These are phyloP conservation scores for Mormyrops boulengeri DNA, from an alignment of 2,797 vertebrate genomes.

Conservation along the genomic window DNA sequence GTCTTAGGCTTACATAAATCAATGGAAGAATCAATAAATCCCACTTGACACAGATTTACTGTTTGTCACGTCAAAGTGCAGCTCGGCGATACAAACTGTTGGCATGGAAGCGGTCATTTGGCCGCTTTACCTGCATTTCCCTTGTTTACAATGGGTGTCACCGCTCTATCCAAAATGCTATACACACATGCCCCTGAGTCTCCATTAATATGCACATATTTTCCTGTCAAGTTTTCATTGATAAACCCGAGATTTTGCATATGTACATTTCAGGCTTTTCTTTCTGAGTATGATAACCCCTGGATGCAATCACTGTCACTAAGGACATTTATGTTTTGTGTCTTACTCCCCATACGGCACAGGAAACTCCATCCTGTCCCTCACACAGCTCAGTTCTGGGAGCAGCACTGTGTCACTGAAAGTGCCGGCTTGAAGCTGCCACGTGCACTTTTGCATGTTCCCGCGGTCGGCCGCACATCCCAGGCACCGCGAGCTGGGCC, in stretches of 20 bases:
- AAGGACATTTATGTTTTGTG: background rate
- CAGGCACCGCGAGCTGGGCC: background rate
- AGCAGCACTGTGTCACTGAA: background rate
- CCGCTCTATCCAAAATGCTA: background rate
- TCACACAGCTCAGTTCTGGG: background rate
- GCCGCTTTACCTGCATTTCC: background rate
- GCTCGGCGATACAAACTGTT: background rate
- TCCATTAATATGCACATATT: background rate
- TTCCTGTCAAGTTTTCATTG: background rate
- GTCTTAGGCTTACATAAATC: background rate
- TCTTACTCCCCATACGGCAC: background rate
- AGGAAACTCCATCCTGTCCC: background rate
- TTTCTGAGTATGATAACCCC: background rate
- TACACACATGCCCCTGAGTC: background rate
- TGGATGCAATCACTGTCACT: background rate
- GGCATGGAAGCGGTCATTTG: background rate
- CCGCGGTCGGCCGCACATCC: background rate
- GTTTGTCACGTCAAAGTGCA: background rate
- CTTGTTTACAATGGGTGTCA: background rate
- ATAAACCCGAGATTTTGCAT: background rate
- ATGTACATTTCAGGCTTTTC: background rate
- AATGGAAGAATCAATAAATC: background rate
- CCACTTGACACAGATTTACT: background rate
- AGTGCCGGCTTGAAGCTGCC: background rate
- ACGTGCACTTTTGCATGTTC: background rate